phyloP scores from a whole-genome alignment of 1,140 invertebrate genomes.

The Vanessa atalanta region DNA sequence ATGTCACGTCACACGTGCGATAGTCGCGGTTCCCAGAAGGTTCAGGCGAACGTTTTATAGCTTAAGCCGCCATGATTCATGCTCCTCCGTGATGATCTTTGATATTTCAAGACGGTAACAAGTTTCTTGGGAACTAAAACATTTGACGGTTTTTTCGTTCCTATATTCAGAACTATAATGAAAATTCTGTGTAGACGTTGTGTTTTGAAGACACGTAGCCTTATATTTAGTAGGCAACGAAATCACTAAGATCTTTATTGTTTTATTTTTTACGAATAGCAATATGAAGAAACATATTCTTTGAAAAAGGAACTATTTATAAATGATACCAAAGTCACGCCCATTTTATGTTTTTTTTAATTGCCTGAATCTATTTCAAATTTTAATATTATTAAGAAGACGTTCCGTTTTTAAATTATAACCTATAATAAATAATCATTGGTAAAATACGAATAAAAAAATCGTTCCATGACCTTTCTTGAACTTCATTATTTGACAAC shows the following conservation, averaged over 20 bases:
- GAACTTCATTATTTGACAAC: slow-evolving; percentile 14
- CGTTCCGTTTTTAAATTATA: too few species aligned
- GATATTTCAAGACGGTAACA: slow-evolving; percentile 52
- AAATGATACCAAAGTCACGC: not conserved
- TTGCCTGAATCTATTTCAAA: not conserved
- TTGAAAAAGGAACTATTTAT: not conserved
- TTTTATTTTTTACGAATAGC: not conserved
- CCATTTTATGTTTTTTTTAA: not conserved
- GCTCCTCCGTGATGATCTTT: slow-evolving; percentile 50
- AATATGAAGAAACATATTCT: not conserved
- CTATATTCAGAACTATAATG: slow-evolving; percentile 20
- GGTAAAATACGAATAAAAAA: not conserved
- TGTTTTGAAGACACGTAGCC: slow-evolving; percentile 7
- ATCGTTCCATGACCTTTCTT: slow-evolving; percentile 3
- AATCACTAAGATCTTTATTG: not conserved
- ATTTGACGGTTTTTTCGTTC: slow-evolving; percentile 15
- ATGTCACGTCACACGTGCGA: slow-evolving; percentile 28
- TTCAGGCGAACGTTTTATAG: slow-evolving; percentile 48
- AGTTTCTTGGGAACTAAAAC: slow-evolving; percentile 44
- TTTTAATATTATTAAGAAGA: too few species aligned
- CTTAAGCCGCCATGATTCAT: slow-evolving; percentile 56
- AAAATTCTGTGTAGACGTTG: slow-evolving; percentile 21
- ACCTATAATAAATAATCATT: too few species aligned
- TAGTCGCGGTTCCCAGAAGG: slow-evolving; percentile 55
- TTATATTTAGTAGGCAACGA: not conserved